Conservation (phyloP, 2,113 vertebrate genomes). For the Antechinus flavipes region DNA sequence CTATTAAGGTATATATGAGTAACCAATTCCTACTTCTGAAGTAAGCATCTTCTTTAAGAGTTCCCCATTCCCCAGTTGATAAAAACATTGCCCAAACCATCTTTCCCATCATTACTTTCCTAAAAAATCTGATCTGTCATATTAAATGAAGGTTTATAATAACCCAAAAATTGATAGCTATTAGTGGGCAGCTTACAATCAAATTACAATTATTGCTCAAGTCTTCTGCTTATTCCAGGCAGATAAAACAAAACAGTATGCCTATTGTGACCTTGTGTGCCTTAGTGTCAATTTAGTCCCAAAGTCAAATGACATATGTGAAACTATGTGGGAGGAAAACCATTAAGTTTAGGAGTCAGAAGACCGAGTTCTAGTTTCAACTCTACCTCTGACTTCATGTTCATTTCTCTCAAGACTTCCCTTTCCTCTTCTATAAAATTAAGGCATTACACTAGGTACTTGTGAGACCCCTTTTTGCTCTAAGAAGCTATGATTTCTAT, state of each 20-base stretch:
- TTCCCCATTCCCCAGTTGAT: not conserved
- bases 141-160: not conserved
- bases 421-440: constrained; percentile 21
- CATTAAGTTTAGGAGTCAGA: not conserved
- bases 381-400: not conserved
- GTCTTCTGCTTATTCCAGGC: not conserved
- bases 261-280: not conserved
- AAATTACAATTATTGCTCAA: not conserved
- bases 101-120: not conserved
- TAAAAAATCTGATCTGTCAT: not conserved
- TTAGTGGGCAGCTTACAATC: not conserved
- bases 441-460: constrained; percentile 1
- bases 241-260: not conserved
- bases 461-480: constrained; percentile 15
- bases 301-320: not conserved
- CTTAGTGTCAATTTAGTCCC: not conserved
- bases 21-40: not conserved
- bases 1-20: not conserved
- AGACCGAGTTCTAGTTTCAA: not conserved
- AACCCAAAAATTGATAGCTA: not conserved
- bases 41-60: too few relatives aligned
- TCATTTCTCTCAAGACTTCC: constrained; percentile 7
- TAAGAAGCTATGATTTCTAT: not conserved
- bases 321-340: not conserved
- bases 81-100: not conserved